Conservation (phyloP, 2,888 invertebrate species). For the Eucera pruinosa region DNA sequence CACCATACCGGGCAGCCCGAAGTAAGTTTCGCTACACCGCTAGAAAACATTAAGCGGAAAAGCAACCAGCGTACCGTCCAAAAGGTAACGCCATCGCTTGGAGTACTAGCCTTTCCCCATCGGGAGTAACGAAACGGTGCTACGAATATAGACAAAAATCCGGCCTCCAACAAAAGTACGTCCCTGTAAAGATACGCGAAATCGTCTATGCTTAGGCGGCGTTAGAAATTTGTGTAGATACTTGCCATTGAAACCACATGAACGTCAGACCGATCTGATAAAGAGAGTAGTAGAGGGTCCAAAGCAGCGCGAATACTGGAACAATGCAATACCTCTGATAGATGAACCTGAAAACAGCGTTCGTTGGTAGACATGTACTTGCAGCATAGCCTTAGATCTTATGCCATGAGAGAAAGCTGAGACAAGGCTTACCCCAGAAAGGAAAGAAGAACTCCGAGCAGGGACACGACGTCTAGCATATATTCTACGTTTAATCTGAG, state of each 20-base stretch:
- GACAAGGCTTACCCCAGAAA: slow-evolving; percentile 89
- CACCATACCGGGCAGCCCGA: slow-evolving; percentile 92
- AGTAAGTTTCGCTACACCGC: slow-evolving; percentile 89
- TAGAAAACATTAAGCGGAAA: slow-evolving; percentile 90
- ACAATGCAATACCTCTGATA: slow-evolving; percentile 87
- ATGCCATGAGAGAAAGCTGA: too few species aligned
- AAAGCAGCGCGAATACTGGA: slow-evolving; percentile 87
- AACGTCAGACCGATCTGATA: slow-evolving; percentile 91
- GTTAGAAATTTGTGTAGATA: too few species aligned
- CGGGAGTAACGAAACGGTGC: slow-evolving; percentile 86
- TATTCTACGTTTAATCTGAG: slow-evolving; percentile 88
- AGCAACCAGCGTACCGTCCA: slow-evolving; percentile 90
- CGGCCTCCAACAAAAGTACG: slow-evolving; percentile 89
- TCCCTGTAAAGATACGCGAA: slow-evolving; percentile 86
- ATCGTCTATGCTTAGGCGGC: too few species aligned
- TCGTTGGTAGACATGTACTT: not conserved
- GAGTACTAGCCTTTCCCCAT: slow-evolving; percentile 83
- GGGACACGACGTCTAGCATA: slow-evolving; percentile 88
- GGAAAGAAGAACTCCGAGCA: slow-evolving; percentile 88
- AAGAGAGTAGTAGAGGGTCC: slow-evolving; percentile 90
- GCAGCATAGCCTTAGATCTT: too few species aligned
- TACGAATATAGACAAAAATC: slow-evolving; percentile 89
- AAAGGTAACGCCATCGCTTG: slow-evolving; percentile 86
- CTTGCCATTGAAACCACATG: slow-evolving; percentile 90
- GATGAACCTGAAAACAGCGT: slow-evolving; percentile 85